A percentile compares a stretch with the other conserved stretches of the same genome.
Conservation (phyloP, 2,113 vertebrate species). For the Trichechus manatus region DNA sequence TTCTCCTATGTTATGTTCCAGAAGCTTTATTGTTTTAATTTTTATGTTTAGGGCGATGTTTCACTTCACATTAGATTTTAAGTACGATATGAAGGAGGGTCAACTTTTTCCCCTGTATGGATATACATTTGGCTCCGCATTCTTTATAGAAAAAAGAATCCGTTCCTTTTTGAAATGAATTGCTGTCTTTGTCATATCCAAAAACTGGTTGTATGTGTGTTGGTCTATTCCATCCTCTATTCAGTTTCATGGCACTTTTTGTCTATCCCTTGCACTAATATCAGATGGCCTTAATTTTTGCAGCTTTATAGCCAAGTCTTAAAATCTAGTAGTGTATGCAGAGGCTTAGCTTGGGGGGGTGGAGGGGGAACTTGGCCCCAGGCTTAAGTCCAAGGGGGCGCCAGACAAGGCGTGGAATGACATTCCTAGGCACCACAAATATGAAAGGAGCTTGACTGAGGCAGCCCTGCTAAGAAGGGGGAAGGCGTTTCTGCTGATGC, state of each 20-base stretch:
- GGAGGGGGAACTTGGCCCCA: too few species aligned
- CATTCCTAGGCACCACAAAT: too few species aligned
- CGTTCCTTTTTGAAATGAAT: neutral
- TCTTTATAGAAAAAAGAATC: neutral
- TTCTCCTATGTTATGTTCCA: neutral
- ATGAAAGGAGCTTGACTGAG: too few species aligned
- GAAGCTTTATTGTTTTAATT: neutral
- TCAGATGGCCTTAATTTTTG: neutral
- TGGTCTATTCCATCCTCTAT: neutral
- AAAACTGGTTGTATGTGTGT: neutral
- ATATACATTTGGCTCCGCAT: neutral
- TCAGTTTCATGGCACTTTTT: slow-evolving; percentile 11
- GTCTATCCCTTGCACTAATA: neutral
- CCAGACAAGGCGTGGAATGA: too few species aligned
- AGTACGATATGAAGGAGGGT: neutral
- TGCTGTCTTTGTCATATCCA: neutral
- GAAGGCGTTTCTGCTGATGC: too few species aligned
- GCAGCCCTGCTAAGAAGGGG: too few species aligned
- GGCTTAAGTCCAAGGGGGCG: too few species aligned
- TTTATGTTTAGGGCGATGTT: neutral
- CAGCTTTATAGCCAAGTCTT: neutral
- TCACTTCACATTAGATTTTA: neutral
- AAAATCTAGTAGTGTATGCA: neutral
- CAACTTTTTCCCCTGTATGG: neutral
- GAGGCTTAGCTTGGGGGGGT: too few species aligned